Base-by-base conservation (phyloP, 2,888 invertebrate species). In the Trachelus troglodyta region DNA sequence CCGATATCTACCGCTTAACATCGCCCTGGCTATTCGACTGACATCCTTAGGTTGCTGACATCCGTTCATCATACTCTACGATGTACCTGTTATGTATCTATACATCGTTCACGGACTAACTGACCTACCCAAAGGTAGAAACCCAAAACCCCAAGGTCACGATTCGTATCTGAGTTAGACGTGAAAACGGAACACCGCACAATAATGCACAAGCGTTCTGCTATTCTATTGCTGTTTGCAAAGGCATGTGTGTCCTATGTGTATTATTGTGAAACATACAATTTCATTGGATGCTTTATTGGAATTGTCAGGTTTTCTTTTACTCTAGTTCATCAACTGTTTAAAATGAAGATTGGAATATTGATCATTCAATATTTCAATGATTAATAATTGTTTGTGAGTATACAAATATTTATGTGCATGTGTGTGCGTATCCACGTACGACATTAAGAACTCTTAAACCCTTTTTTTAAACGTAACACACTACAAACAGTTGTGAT, bases 1-100 rank as follows among this genome's bases (percentile, higher is more conserved):
- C 89, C 90, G 89, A 88, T 88, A 87, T 91, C 35, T 40, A 69
- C 69, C 74, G 31, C 69, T 74, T 77, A 74, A 69, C 15, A n/a
- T 74, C 31, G 33, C 73, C 34, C 31, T 34, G 69, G 75, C 31
- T 34, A 75, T 40, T 75, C 30, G 33, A 69, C n/a, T 73, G 34
- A 34, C 34, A 73, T 73, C 40, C 40, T 56, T 56, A 56, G 40
- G 40, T 56, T 56, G 40, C 40, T 56, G 40, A 56, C 40, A 56
- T 56, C 40, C 40, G 40, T 23, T 56, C 40, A 56, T 56, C 40
- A 9, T 23, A 23, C 9, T 56, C 40, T 56, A 9, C 9, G 40
- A 56, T 56, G 40, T 23, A 23, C 40, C 40, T 56, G 23, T 56
- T 56, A 56, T 56, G 6, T 23, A 23, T 56, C 40, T 23, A 2